These are phyloP conservation scores for Drosophila aff. DNA, from an alignment of 1,140 invertebrate species.

Conservation along the genomic window DNA sequence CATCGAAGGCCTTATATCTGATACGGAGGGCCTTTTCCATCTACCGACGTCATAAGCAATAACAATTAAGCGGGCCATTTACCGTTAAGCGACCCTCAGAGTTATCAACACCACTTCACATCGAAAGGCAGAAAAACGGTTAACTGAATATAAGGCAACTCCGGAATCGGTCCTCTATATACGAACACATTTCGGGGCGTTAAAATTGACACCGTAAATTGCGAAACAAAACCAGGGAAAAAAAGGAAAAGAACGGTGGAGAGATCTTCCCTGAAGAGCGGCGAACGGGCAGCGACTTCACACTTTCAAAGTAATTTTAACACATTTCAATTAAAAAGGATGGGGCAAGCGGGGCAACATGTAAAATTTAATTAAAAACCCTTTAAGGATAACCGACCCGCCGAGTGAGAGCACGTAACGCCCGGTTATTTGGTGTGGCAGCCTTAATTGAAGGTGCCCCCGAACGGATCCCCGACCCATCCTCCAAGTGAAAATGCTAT, in stretches of 20 bases:
- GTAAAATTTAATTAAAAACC: conserved; percentile 83
- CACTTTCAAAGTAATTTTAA: conserved; percentile 83
- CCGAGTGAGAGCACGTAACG: conserved; percentile 48
- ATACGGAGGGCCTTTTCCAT: conserved; percentile 19
- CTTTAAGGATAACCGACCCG: conserved; percentile 69
- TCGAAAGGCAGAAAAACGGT: conserved; percentile 29
- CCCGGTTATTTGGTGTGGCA: conserved; percentile 74
- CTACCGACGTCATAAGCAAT: conserved; percentile 54
- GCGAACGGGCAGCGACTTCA: conserved; percentile 58
- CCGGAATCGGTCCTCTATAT: background rate
- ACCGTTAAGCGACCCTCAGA: conserved; percentile 57
- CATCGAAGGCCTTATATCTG: conserved; percentile 25
- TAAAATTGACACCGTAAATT: conserved; percentile 81
- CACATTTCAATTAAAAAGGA: conserved; percentile 80
- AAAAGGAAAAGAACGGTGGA: background rate
- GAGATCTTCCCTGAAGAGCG: conserved; percentile 39
- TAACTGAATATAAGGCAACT: conserved; percentile 13
- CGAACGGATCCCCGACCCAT: background rate
- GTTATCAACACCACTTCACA: conserved; percentile 52
- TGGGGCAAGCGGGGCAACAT: conserved; percentile 43
- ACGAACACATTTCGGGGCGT: conserved; percentile 62
- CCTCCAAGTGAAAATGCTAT: conserved; percentile 71
- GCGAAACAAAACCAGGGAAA: conserved; percentile 40
- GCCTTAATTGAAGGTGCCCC: conserved; percentile 74
- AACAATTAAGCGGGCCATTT: conserved; percentile 66